Evolutionary conservation across 2,113 vertebrate genomes (phyloP).

Genomic region (Calidris pygmaea): DNA sequence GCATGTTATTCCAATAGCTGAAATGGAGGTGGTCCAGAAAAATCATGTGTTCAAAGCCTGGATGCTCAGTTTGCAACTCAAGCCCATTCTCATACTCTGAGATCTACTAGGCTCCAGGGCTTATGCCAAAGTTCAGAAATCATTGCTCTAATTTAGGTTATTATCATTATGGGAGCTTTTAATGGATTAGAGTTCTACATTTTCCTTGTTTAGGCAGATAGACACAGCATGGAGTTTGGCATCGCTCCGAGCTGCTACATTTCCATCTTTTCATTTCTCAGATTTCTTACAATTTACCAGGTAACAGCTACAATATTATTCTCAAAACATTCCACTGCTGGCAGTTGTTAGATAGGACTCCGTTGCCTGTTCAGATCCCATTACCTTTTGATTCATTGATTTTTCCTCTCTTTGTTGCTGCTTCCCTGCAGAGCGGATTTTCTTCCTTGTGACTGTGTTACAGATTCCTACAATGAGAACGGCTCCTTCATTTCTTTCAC

Average conservation of each 20-base stretch:
- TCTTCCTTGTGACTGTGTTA: background rate
- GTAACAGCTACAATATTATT: slow-evolving; percentile 68
- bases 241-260: slow-evolving; percentile 46
- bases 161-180: slow-evolving; percentile 46
- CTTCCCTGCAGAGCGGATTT: background rate
- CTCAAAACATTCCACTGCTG: slow-evolving; percentile 58
- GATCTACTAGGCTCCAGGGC: slow-evolving; percentile 3
- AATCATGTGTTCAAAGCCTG: background rate
- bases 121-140: slow-evolving; percentile 12
- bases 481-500: background rate
- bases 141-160: slow-evolving; percentile 16
- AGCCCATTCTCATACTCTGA: background rate
- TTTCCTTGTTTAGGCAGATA: slow-evolving; percentile 65
- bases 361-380: slow-evolving; percentile 27
- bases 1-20: background rate
- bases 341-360: slow-evolving; percentile 61
- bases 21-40: slow-evolving; percentile 24
- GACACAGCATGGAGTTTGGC: slow-evolving; percentile 43
- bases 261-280: slow-evolving; percentile 65
- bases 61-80: background rate
- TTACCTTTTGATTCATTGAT: slow-evolving; percentile 44
- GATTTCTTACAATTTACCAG: slow-evolving; percentile 68
- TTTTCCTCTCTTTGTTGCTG: slow-evolving; percentile 35
- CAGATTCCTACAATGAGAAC: background rate
- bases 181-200: slow-evolving; percentile 65